phyloP scores from a whole-genome alignment of 2,113 vertebrate genomes.

The Rhynchomys soricoides region DNA sequence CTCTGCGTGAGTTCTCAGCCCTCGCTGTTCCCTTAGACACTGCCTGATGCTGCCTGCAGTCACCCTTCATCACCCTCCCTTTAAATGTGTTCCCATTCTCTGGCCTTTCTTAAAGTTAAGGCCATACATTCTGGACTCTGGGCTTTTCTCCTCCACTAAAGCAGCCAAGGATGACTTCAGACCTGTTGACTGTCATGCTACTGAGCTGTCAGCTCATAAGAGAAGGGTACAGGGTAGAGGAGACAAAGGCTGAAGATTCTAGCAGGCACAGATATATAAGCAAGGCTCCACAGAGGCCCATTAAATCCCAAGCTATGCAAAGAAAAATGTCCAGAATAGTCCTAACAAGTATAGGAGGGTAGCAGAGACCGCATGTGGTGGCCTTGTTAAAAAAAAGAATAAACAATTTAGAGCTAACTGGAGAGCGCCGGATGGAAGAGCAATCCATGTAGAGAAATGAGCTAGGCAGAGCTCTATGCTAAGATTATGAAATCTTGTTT shows the following conservation, averaged over 20 bases:
- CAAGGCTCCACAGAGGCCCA: not conserved
- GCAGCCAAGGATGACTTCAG: not conserved
- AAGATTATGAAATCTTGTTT: not conserved
- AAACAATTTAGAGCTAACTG: not conserved
- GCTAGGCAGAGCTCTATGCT: not conserved
- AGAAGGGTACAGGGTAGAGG: not conserved
- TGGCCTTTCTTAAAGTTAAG: not conserved
- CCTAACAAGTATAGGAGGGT: not conserved
- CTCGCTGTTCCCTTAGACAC: not conserved
- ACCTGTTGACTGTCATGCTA: not conserved
- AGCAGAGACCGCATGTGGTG: not conserved
- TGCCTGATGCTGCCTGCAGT: not conserved
- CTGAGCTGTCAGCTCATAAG: not conserved
- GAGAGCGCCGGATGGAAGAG: rapidly evolving
- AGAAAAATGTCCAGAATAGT: not conserved
- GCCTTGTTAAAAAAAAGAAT: not conserved
- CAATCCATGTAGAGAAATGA: not conserved
- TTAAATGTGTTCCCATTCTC: not conserved
- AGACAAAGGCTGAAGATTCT: not conserved
- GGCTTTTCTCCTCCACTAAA: not conserved
- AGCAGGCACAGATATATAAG: not conserved
- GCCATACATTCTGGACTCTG: not conserved
- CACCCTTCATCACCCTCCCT: not conserved
- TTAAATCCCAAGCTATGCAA: not conserved
- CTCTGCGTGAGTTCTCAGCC: not conserved